A percentile compares a stretch with the other conserved stretches of the same genome.
These are phyloP conservation scores for Podabrus alpinus DNA, from an alignment of 2,888 invertebrate genomes.

Conservation along the genomic window DNA sequence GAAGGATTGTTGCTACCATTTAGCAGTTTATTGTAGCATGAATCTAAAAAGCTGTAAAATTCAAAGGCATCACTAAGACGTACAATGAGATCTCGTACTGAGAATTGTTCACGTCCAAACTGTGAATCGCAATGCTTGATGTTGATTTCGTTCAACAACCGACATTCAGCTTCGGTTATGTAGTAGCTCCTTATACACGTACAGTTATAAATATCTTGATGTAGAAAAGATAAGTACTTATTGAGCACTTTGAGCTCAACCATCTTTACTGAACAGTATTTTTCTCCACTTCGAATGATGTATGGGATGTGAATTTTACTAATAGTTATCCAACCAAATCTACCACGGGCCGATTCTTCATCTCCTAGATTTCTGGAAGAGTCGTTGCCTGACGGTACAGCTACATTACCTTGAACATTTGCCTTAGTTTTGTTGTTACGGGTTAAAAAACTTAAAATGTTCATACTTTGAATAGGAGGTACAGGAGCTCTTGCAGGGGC, in stretches of 20 bases:
- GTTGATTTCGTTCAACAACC: conserved; percentile 90
- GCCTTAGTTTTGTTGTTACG: conserved; percentile 38
- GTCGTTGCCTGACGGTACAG: conserved; percentile 21
- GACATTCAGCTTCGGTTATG: conserved; percentile 88
- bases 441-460: conserved; percentile 36
- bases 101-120: conserved; percentile 87
- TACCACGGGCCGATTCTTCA: conserved; percentile 77
- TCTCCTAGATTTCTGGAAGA: conserved; percentile 54
- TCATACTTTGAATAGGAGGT: conserved; percentile 26
- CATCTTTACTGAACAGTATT: conserved; percentile 93
- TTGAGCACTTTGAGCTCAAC: conserved; percentile 88
- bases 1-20: conserved; percentile 69
- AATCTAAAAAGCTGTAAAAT: conserved; percentile 88
- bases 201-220: conserved; percentile 88
- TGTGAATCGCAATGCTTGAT: conserved; percentile 88
- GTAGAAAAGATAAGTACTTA: conserved; percentile 85
- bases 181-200: conserved; percentile 92
- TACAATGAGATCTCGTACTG: conserved; percentile 88
- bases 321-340: conserved; percentile 90
- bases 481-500: conserved; percentile 38
- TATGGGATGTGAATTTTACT: conserved; percentile 88
- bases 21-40: conserved; percentile 83
- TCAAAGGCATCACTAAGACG: conserved; percentile 85
- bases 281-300: conserved; percentile 80
- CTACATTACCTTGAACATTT: conserved; percentile 41